phyloP scores from a whole-genome alignment of 2,888 invertebrate genomes.

The Spialia ferax region DNA sequence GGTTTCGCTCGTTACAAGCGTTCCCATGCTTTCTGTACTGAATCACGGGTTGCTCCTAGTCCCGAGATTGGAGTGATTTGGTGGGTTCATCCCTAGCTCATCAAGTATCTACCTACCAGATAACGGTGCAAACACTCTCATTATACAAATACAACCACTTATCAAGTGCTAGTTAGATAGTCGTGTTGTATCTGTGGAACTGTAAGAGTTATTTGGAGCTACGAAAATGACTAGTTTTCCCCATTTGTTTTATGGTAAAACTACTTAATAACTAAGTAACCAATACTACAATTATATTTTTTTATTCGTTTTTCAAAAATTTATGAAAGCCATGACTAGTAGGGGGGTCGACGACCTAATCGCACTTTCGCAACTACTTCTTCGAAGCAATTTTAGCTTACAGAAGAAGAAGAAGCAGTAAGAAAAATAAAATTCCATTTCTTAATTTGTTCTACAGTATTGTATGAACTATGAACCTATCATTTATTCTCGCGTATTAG shows the following conservation, averaged over 20 bases:
- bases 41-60: conserved; percentile 42
- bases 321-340: no score
- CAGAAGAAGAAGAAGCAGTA: no score
- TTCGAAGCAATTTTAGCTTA: no score
- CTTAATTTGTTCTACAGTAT: no score
- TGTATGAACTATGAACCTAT: no score
- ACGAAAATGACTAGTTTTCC: background rate
- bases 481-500: background rate
- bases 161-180: background rate
- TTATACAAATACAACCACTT: conserved; percentile 12
- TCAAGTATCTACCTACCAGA: background rate
- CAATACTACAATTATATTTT: no score
- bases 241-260: background rate
- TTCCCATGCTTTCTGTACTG: conserved; percentile 68
- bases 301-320: no score
- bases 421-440: no score
- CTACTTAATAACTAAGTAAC: no score
- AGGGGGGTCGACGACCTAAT: no score
- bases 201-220: background rate
- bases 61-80: conserved; percentile 70
- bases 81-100: conserved; percentile 56
- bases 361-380: no score
- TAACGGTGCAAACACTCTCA: conserved; percentile 9
- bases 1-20: conserved; percentile 74
- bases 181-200: conserved; percentile 14